Conservation (phyloP, 2,797 vertebrate species). For the Neostethus bicornis region DNA sequence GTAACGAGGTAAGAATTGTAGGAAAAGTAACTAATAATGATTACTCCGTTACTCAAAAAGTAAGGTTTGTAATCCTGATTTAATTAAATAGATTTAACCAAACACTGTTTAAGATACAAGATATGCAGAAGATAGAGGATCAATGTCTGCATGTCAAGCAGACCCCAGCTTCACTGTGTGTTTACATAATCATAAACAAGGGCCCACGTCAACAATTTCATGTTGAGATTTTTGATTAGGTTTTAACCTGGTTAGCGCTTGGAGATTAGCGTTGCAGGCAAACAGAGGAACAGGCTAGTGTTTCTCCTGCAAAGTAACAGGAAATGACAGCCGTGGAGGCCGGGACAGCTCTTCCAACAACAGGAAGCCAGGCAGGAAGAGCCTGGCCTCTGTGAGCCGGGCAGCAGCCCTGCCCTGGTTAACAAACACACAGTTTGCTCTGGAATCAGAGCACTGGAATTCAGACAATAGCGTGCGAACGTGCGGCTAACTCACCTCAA, state of each 20-base stretch:
- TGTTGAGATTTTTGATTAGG: slow-evolving; percentile 7
- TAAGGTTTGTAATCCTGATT: too few relatives aligned
- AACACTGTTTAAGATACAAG: too few relatives aligned
- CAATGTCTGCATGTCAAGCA: not conserved
- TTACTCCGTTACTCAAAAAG: too few relatives aligned
- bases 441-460: slow-evolving; percentile 11
- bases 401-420: slow-evolving; percentile 34
- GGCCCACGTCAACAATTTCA: slow-evolving; percentile 5
- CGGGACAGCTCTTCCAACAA: slow-evolving; percentile 73
- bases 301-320: slow-evolving; percentile 67
- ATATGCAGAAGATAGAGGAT: too few relatives aligned
- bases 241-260: not conserved
- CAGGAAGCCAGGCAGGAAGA: slow-evolving; percentile 84
- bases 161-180: not conserved
- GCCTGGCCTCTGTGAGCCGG: slow-evolving; percentile 62
- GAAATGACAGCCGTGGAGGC: slow-evolving; percentile 67
- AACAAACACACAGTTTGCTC: slow-evolving; percentile 31
- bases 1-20: too few relatives aligned
- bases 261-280: not conserved
- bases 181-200: not conserved
- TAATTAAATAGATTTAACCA: too few relatives aligned
- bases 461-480: slow-evolving; percentile 26
- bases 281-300: slow-evolving; percentile 33
- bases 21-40: too few relatives aligned
- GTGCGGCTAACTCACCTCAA: slow-evolving; percentile 83